Evolutionary conservation across 2,113 vertebrate genomes (phyloP).

Genomic region (Gadus macrocephalus): DNA sequence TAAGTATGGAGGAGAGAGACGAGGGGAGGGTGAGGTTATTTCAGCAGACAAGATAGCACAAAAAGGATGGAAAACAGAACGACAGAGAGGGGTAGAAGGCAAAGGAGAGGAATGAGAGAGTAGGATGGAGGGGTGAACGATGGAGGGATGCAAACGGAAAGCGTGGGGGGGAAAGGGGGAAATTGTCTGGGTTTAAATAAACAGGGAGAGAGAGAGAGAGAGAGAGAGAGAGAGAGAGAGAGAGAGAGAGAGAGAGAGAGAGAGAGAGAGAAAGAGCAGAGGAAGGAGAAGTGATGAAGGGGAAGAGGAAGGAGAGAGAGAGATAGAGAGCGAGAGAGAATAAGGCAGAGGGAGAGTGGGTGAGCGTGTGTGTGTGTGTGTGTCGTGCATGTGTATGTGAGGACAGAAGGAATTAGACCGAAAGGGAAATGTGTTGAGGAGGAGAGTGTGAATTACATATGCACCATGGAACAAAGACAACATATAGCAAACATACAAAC

Average conservation of each 20-base stretch:
- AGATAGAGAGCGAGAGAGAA: conserved; percentile 44
- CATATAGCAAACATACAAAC: conserved; percentile 31
- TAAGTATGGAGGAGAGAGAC: conserved; percentile 39
- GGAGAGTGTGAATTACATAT: conserved; percentile 67
- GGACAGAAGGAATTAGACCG: conserved; percentile 68
- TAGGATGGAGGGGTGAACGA: conserved; percentile 42
- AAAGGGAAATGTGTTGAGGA: conserved; percentile 61
- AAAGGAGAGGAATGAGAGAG: conserved; percentile 28
- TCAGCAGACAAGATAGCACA: conserved; percentile 1
- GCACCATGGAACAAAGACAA: conserved; percentile 53
- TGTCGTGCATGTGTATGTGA: conserved; percentile 33
- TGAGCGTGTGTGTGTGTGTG: conserved; percentile 9
- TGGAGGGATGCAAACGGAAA: too few species aligned
- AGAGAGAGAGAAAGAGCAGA: conserved; percentile 12
- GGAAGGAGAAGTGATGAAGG: conserved; percentile 59
- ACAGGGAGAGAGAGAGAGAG: too few species aligned
- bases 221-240: conserved; percentile 17
- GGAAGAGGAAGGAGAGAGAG: conserved; percentile 31
- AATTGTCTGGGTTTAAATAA: too few species aligned
- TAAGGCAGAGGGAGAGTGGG: conserved; percentile 33
- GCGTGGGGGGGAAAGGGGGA: conserved; percentile 28
- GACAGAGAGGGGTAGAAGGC: conserved; percentile 26
- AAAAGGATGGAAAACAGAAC: conserved; percentile 16
- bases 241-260: conserved; percentile 54
- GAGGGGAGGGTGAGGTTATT: conserved; percentile 25